These are phyloP conservation scores for Pedetes capensis DNA, from an alignment of 2,113 vertebrate species.

Conservation along the genomic window DNA sequence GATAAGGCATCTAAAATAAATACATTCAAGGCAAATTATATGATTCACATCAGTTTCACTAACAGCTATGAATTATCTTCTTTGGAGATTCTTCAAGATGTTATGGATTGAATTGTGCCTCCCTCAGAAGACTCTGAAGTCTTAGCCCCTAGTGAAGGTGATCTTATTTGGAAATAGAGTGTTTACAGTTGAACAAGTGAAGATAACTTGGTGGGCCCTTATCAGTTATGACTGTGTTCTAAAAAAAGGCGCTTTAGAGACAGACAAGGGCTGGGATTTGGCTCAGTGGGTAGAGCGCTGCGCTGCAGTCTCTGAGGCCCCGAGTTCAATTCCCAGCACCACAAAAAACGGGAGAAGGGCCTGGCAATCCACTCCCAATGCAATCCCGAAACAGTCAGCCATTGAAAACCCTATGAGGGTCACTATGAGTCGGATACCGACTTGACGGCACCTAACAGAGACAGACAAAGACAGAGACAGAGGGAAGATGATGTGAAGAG, in stretches of 20 bases:
- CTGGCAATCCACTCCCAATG: too few relatives aligned
- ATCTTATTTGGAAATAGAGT: constrained; percentile 15
- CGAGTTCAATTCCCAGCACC: too few relatives aligned
- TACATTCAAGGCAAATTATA: background rate
- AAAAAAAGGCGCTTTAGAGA: background rate
- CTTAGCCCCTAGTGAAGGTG: background rate
- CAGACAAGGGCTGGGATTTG: too few relatives aligned
- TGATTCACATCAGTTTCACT: background rate
- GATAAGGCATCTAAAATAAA: constrained; percentile 23
- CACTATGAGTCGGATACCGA: too few relatives aligned
- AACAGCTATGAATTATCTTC: background rate
- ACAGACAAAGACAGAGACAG: accelerated
- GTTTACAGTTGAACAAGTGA: background rate
- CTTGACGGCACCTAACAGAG: too few relatives aligned
- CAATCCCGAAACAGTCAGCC: too few relatives aligned
- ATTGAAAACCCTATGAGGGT: too few relatives aligned
- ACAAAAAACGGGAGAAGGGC: too few relatives aligned
- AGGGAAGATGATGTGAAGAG: background rate
- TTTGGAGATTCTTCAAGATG: constrained; percentile 26
- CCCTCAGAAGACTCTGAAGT: background rate
- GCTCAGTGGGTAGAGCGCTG: too few relatives aligned
- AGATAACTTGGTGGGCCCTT: background rate
- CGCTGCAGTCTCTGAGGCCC: too few relatives aligned
- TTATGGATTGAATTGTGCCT: background rate
- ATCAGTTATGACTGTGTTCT: background rate